phyloP scores from a whole-genome alignment of 1,140 invertebrate species.

The Meloidogyne exigua region DNA sequence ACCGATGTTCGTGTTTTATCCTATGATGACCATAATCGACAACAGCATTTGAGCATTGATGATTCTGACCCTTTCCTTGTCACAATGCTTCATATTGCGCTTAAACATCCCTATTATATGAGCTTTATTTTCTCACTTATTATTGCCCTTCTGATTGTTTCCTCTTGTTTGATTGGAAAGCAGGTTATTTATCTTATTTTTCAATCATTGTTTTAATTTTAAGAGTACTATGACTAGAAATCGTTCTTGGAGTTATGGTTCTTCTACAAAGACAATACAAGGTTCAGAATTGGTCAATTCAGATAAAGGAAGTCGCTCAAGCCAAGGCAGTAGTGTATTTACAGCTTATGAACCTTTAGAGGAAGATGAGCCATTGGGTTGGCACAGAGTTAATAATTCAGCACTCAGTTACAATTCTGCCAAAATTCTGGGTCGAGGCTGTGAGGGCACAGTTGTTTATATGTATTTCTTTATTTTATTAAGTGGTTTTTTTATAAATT shows the following conservation, averaged over 20 bases:
- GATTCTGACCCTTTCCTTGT: background rate
- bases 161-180: background rate
- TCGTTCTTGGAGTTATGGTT: background rate
- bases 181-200: background rate
- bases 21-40: background rate
- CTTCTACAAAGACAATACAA: background rate
- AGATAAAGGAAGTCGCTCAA: slow-evolving; percentile 21
- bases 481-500: slow-evolving; percentile 57
- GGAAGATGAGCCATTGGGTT: slow-evolving; percentile 66
- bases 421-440: slow-evolving; percentile 89
- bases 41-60: background rate
- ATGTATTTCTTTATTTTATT: slow-evolving; percentile 70
- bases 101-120: background rate
- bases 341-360: slow-evolving; percentile 19
- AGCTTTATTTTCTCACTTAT: background rate
- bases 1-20: background rate
- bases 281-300: background rate
- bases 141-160: background rate
- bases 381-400: slow-evolving; percentile 72
- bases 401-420: slow-evolving; percentile 77
- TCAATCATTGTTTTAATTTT: background rate
- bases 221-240: background rate
- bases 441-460: slow-evolving; percentile 95
- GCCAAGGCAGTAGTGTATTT: slow-evolving; percentile 28
- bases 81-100: background rate